Conservation (phyloP, 2,888 invertebrate genomes). For the Caenorhabditis virilis region DNA sequence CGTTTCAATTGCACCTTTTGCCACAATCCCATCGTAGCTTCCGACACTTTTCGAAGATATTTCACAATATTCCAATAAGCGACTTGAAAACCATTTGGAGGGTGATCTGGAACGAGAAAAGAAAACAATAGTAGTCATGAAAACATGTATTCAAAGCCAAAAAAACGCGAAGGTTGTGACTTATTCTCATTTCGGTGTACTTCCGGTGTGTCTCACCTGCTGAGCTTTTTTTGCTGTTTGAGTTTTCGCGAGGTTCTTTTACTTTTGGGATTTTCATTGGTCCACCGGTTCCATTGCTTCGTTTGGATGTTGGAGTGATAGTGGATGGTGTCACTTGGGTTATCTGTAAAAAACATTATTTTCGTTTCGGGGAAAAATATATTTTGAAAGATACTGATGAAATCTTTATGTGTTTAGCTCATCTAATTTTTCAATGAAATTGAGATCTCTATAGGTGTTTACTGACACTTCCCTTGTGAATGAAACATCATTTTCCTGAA, state of each 20-base stretch:
- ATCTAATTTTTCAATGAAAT: too few species aligned
- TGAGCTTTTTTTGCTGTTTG: conserved; percentile 33
- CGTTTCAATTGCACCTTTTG: conserved; percentile 26
- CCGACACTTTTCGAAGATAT: conserved; percentile 19
- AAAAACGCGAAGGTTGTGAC: neutral
- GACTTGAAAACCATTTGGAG: conserved; percentile 12
- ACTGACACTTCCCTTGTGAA: too few species aligned
- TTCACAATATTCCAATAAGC: conserved; percentile 25
- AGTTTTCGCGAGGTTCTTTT: conserved; percentile 31
- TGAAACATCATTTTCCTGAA: too few species aligned
- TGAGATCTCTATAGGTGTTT: too few species aligned
- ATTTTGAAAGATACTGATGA: too few species aligned
- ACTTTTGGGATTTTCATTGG: conserved; percentile 36
- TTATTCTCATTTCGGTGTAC: neutral
- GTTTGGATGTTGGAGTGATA: neutral
- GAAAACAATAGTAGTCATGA: neutral
- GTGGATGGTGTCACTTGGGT: conserved; percentile 26
- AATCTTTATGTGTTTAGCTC: too few species aligned
- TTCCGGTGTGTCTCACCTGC: conserved; percentile 13
- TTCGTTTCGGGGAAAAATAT: too few species aligned
- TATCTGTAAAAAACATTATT: conserved; percentile 5
- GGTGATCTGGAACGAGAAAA: conserved; percentile 25
- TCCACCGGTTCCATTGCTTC: conserved; percentile 4
- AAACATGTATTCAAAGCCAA: too few species aligned
- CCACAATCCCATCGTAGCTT: conserved; percentile 13